phyloP scores from a whole-genome alignment of 2,797 vertebrate species.

The Telmatherina bonti region DNA sequence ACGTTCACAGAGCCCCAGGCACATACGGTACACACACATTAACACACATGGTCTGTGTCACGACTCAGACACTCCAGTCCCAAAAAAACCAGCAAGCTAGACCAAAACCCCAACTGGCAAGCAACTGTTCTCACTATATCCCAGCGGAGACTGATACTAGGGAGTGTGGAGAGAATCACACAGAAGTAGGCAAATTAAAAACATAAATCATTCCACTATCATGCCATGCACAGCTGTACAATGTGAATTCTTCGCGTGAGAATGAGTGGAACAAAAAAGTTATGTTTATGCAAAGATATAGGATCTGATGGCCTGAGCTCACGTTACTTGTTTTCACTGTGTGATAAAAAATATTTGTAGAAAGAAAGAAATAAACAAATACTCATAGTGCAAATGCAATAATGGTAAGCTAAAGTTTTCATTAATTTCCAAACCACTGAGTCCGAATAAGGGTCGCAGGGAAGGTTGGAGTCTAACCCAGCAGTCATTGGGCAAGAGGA shows the following conservation, averaged over 20 bases:
- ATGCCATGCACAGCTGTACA: not conserved
- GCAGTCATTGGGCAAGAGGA: too few species aligned
- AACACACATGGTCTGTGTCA: constrained; percentile 58
- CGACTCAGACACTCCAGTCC: constrained; percentile 60
- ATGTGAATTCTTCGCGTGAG: constrained; percentile 4
- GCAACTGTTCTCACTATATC: constrained; percentile 68
- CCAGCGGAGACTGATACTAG: constrained; percentile 45
- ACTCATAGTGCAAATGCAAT: not conserved
- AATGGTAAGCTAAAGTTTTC: too few species aligned
- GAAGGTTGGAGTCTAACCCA: too few species aligned
- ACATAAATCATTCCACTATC: not conserved
- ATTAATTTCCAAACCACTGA: too few species aligned
- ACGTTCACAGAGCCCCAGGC: constrained; percentile 15
- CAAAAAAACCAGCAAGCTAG: constrained; percentile 62
- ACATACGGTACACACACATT: constrained; percentile 11
- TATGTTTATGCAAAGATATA: not conserved
- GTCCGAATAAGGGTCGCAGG: too few species aligned
- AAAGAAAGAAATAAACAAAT: not conserved
- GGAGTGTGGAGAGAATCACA: constrained; percentile 6
- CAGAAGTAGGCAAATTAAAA: constrained; percentile 5
- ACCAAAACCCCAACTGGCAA: constrained; percentile 64
- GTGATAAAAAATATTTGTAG: not conserved
- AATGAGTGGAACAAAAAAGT: not conserved
- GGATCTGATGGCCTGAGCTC: not conserved
- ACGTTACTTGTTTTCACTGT: not conserved